phyloP scores from a whole-genome alignment of 2,888 invertebrate genomes.

The Nebria brevicollis region DNA sequence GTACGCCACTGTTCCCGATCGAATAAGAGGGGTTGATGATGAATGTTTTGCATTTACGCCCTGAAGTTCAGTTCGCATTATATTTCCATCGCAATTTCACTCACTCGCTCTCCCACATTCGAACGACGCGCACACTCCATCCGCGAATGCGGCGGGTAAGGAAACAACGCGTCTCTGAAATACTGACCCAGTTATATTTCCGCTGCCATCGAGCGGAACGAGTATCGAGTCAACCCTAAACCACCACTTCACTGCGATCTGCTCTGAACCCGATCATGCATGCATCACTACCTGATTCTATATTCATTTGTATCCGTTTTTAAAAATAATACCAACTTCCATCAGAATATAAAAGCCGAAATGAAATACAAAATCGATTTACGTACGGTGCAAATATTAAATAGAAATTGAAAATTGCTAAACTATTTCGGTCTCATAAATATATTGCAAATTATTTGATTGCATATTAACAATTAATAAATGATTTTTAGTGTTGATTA shows the following conservation, averaged over 20 bases:
- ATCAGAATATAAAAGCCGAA: not conserved
- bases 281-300: not conserved
- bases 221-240: not conserved
- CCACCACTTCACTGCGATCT: not conserved
- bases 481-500: too few species aligned
- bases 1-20: not conserved
- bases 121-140: not conserved
- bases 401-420: too few species aligned
- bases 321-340: not conserved
- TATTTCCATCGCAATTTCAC: not conserved
- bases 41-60: not conserved
- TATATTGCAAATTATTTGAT: too few species aligned
- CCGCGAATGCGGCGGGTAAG: slow-evolving; percentile 13
- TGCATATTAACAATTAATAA: too few species aligned
- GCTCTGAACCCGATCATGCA: not conserved
- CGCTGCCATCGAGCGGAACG: not conserved
- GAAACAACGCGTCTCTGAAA: slow-evolving; percentile 28
- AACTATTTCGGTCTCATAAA: too few species aligned
- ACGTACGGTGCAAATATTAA: too few species aligned
- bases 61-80: not conserved
- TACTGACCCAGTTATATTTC: slow-evolving; percentile 27
- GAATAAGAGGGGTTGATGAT: not conserved
- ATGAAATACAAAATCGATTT: too few species aligned
- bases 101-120: not conserved
- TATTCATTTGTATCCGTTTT: not conserved